These are phyloP conservation scores for Chaenodraco wilsoni DNA, from an alignment of 2,797 vertebrate species.

Conservation along the genomic window DNA sequence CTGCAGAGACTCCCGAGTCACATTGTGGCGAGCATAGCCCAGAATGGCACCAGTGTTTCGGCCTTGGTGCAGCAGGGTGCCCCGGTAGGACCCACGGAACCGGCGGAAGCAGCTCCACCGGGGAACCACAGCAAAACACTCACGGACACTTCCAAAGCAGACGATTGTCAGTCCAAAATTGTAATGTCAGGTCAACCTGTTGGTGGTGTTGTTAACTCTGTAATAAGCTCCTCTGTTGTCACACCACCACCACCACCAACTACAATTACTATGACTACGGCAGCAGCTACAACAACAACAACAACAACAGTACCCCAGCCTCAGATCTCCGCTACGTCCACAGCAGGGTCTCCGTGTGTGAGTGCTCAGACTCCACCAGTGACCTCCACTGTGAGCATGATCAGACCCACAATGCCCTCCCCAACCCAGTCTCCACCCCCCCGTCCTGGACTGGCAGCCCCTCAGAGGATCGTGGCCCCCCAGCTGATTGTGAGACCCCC, in stretches of 20 bases:
- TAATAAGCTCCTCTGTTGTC: slow-evolving; percentile 69
- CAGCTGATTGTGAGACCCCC: slow-evolving; percentile 90
- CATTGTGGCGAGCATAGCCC: slow-evolving; percentile 84
- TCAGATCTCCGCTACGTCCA: slow-evolving; percentile 57
- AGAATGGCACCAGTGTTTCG: slow-evolving; percentile 82
- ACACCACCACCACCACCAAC: slow-evolving; percentile 59
- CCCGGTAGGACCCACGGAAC: slow-evolving; percentile 51
- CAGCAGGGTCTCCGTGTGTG: slow-evolving; percentile 70
- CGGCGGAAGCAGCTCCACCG: slow-evolving; percentile 59
- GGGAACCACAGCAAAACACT: slow-evolving; percentile 70
- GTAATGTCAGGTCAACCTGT: slow-evolving; percentile 73
- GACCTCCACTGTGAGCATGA: slow-evolving; percentile 69
- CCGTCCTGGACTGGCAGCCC: slow-evolving; percentile 79
- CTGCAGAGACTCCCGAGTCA: slow-evolving; percentile 84
- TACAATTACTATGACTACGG: slow-evolving; percentile 22
- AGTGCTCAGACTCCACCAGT: slow-evolving; percentile 64
- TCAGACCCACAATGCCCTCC: slow-evolving; percentile 72
- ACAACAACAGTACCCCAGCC: slow-evolving; percentile 63
- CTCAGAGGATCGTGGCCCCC: slow-evolving; percentile 86
- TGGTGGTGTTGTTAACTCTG: slow-evolving; percentile 72
- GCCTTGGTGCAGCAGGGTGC: slow-evolving; percentile 79
- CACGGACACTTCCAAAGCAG: slow-evolving; percentile 72
- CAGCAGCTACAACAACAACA: slow-evolving; percentile 46
- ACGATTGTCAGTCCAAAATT: slow-evolving; percentile 79
- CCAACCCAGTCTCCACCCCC: slow-evolving; percentile 79